phyloP scores from a whole-genome alignment of 2,888 invertebrate genomes.

The Ryuthela nishihirai region DNA sequence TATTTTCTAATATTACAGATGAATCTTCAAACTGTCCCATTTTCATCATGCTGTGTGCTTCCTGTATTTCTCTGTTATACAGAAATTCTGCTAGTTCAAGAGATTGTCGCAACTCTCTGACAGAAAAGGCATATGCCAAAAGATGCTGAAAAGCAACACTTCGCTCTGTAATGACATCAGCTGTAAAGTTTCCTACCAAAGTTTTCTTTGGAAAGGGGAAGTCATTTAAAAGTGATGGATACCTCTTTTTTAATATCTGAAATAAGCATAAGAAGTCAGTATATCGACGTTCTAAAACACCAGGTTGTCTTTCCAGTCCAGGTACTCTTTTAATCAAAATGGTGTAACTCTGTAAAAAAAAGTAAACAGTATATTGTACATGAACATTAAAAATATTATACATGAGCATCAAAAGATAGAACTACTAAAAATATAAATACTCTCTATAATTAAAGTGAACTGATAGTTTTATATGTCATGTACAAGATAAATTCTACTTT shows the following conservation, averaged over 20 bases:
- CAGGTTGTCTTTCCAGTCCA: conserved; percentile 46
- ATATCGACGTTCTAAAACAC: conserved; percentile 49
- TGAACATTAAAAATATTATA: too few species aligned
- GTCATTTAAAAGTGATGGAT: conserved; percentile 45
- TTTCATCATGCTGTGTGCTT: conserved; percentile 46
- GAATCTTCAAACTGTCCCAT: conserved; percentile 47
- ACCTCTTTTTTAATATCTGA: conserved; percentile 45
- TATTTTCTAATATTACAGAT: conserved; percentile 46
- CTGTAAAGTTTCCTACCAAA: conserved; percentile 51
- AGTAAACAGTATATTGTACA: too few species aligned
- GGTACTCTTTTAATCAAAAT: conserved; percentile 42
- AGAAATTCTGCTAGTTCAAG: conserved; percentile 49
- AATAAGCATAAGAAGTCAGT: conserved; percentile 51
- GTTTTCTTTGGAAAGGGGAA: conserved; percentile 52
- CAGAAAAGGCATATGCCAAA: conserved; percentile 48
- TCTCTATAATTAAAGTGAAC: too few species aligned
- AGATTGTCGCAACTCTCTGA: conserved; percentile 47
- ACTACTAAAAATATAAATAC: too few species aligned
- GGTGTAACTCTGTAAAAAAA: conserved; percentile 34
- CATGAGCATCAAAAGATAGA: too few species aligned
- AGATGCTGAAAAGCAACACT: conserved; percentile 52
- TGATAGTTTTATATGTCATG: too few species aligned
- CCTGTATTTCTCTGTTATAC: conserved; percentile 46
- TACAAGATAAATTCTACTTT: too few species aligned
- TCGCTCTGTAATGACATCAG: conserved; percentile 48